A percentile compares a stretch with the other conserved stretches of the same genome.
phyloP scores from a whole-genome alignment of 2,888 invertebrate species.

The Aphodius granarius region DNA sequence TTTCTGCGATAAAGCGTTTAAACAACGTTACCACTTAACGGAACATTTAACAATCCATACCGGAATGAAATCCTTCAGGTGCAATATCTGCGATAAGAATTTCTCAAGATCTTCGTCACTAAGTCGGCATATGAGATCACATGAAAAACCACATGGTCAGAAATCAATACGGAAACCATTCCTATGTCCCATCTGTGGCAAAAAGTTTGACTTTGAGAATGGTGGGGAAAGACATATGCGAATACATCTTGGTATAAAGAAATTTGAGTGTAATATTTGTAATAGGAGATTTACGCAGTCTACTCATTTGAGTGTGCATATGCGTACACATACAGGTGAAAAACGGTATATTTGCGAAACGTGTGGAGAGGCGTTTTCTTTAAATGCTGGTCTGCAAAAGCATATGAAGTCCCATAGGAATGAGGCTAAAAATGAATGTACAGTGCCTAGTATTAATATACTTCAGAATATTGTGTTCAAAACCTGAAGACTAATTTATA shows the following conservation, averaged over 20 bases:
- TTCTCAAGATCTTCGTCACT: constrained; percentile 45
- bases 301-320: constrained; percentile 55
- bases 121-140: constrained; percentile 42
- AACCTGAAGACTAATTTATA: no score
- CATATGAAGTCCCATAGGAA: constrained; percentile 37
- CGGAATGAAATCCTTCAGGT: constrained; percentile 43
- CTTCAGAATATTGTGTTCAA: not conserved
- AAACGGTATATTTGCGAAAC: constrained; percentile 57
- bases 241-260: constrained; percentile 49
- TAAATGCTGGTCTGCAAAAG: constrained; percentile 44
- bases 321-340: constrained; percentile 56
- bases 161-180: constrained; percentile 47
- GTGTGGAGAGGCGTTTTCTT: constrained; percentile 51
- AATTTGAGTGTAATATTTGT: constrained; percentile 50
- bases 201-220: constrained; percentile 48
- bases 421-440: not conserved
- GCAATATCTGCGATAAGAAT: constrained; percentile 43
- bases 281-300: constrained; percentile 50
- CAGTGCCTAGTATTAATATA: not conserved
- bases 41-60: constrained; percentile 46
- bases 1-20: constrained; percentile 41
- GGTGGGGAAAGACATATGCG: constrained; percentile 49
- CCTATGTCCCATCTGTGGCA: constrained; percentile 48
- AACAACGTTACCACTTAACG: constrained; percentile 42
- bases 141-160: constrained; percentile 43